Evolutionary conservation across 2,113 vertebrate species (phyloP).

Genomic region (Carassius carassius): DNA sequence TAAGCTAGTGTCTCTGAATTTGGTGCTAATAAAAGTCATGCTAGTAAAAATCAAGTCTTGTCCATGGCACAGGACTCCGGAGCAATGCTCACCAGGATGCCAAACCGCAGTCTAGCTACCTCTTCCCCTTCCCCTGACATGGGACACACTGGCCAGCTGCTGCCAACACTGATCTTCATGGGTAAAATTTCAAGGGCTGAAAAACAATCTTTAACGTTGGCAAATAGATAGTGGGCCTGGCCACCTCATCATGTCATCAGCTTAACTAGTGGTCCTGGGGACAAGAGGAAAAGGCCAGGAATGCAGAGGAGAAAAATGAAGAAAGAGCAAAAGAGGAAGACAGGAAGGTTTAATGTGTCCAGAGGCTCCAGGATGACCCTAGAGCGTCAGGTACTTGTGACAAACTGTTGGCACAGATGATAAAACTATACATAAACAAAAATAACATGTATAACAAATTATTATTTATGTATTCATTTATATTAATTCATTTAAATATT

Average conservation of each 20-base stretch:
- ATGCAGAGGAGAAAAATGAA: constrained; percentile 43
- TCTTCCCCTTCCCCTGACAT: constrained; percentile 48
- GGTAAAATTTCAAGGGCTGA: constrained; percentile 74
- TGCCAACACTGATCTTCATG: constrained; percentile 67
- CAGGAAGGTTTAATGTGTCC: constrained; percentile 39
- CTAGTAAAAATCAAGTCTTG: background rate
- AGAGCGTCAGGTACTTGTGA: background rate
- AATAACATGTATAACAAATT: no score
- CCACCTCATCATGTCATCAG: constrained; percentile 62
- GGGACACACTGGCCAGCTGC: constrained; percentile 70
- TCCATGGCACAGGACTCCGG: constrained; percentile 46
- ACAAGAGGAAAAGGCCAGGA: constrained; percentile 58
- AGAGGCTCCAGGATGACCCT: constrained; percentile 43
- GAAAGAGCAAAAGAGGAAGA: background rate
- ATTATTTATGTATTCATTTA: no score
- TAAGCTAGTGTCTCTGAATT: background rate
- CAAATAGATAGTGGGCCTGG: constrained; percentile 68
- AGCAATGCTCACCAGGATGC: constrained; percentile 67
- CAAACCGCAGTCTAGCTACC: constrained; percentile 65
- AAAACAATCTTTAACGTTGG: constrained; percentile 76
- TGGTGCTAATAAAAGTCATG: background rate
- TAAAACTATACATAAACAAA: no score
- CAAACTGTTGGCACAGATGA: no score
- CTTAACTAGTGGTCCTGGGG: constrained; percentile 57
- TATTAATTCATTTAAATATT: no score